Evolutionary conservation across 2,888 invertebrate species (phyloP), one percentile per base, ranked within the genome.

Genomic region (Notocelia uddmanniana): DNA sequence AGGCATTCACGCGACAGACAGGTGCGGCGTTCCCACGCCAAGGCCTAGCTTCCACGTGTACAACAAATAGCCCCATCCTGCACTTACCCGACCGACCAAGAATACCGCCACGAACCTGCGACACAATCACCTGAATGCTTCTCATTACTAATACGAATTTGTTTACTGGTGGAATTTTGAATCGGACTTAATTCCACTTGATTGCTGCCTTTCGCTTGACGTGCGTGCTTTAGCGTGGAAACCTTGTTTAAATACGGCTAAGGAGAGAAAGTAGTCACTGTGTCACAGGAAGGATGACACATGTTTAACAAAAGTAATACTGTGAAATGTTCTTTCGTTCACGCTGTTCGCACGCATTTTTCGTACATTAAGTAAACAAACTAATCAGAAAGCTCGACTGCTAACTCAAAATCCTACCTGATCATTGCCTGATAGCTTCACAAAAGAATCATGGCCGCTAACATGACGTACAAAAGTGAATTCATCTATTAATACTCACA

Each of bases 21-120:
- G 92, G 90, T 93, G 92, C 79, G 71, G 73, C 81, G 83, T 86
- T 92, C 91, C 84, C 91, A 91, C 89, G 86, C 77, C 64, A 77
- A 55, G 74, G 74, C 78, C 76, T 74, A 74, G 73, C 78, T 74
- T 79, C 82, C 78, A 80, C 83, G 82, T 86, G 81, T 81, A 80
- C 81, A 76, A 81, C 83, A 86, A 88, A 89, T 85, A 87, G 84
- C 86, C 84, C 85, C 87, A 87, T 87, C 87, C 84, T 85, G 85
- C 13, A 41, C 41, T 41, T 55, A 10, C 54, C 21, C 26, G 31
- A 57, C 45, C 54, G 66, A 52, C 64, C 15, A 74, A 67, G 52
- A 68, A 74, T 74, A 26, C 68, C 66, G 45, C 55, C 55, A 68
- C 54, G 50, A 73, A 58, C 69, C 69, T 48, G 60, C 55, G 67